These are phyloP conservation scores for Danaus melanippus DNA, from an alignment of 1,140 invertebrate species.

Conservation along the genomic window DNA sequence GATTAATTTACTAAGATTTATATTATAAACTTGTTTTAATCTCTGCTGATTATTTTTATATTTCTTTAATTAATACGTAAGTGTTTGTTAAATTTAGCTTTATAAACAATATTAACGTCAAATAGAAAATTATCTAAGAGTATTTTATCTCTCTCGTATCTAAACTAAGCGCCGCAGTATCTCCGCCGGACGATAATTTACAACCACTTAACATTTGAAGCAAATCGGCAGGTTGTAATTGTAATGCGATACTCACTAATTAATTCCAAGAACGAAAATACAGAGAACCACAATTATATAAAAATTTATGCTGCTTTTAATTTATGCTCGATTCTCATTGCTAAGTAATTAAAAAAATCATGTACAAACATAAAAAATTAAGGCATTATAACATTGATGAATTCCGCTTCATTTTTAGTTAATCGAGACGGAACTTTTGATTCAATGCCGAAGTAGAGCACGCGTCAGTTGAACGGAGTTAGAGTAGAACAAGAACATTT, in stretches of 20 bases:
- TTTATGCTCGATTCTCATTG: too few species aligned
- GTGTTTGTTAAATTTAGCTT: too few species aligned
- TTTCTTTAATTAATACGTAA: neutral
- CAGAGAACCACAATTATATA: too few species aligned
- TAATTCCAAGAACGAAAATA: too few species aligned
- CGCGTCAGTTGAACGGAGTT: constrained; percentile 18
- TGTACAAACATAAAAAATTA: too few species aligned
- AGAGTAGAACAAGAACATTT: constrained; percentile 22
- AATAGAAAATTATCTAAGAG: constrained; percentile 20
- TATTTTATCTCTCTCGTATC: constrained; percentile 23
- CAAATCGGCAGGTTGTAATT: constrained; percentile 19
- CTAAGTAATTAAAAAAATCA: too few species aligned
- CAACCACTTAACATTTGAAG: constrained; percentile 21
- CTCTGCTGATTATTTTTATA: constrained; percentile 6
- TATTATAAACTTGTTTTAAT: constrained; percentile 49
- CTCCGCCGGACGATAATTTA: constrained; percentile 22
- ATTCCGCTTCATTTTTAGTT: too few species aligned
- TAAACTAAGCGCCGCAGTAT: constrained; percentile 18
- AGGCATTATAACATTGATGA: too few species aligned
- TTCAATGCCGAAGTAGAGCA: constrained; percentile 21
- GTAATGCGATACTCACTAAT: constrained; percentile 6
- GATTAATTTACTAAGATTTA: constrained; percentile 67
- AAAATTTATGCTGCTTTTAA: too few species aligned
- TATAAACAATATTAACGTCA: neutral
- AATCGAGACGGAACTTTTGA: too few species aligned